Evolutionary conservation across 2,888 invertebrate genomes (phyloP), one percentile per base, ranked within the genome.

Genomic region (Odontomyia ornata): DNA sequence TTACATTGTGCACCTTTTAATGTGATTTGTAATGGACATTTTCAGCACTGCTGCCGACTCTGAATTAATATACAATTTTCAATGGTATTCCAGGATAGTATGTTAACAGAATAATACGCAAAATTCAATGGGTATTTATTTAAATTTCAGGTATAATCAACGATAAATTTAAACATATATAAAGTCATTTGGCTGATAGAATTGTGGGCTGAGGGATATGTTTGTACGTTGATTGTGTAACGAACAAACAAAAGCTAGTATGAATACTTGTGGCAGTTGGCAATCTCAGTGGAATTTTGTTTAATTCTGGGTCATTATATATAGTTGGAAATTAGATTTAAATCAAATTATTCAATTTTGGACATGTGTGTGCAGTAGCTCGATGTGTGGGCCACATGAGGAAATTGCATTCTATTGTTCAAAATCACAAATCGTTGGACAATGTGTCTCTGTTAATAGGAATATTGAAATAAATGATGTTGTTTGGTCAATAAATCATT

Each of bases 51-150:
- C 9, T 36, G 5, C 36, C 9, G 36, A 36, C 36, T 36, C 9
- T 36, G 36, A 36, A 52, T 52, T 4, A 43, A 15, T 43, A 52
- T 52, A 52, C 52, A 13, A 15, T 15, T 52, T 18, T 52, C 52
- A 18, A 52, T 18, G 15, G 18, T 18, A 13, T 7, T 15, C 4
- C 52, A 15, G 52, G 25, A 28, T 25, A 56, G 27, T n/a, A n/a
- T 52, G 36, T 47, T 25, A 46, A 25, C 25, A 3, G 46, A 69
- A 67, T 5, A 65, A 43, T 36, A 65, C 36, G 13, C n/a, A 13
- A 15, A 56, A 28, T 72, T 56, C 56, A 72, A 72, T 56, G 72
- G 52, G 30, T 23, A 28, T 56, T 72, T 72, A 72, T 72, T 72
- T 21, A 72, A 72, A 72, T 72, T 72, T 72, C 15, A 18, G 72